Conservation (phyloP, 2,797 vertebrate genomes). For the Philypnodon macrostomus region DNA sequence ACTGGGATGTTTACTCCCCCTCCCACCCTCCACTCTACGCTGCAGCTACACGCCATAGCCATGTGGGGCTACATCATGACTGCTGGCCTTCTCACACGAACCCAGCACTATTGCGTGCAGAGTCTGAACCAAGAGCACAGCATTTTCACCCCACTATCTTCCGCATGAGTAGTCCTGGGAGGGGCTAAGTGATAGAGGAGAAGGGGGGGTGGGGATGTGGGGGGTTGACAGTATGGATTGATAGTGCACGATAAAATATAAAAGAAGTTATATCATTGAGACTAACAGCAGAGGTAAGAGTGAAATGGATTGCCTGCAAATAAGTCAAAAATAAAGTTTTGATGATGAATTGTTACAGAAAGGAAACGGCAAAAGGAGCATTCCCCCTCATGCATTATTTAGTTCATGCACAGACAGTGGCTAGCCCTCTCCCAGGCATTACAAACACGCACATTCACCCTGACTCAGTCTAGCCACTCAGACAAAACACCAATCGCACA, state of each 20-base stretch:
- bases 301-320: constrained; percentile 23
- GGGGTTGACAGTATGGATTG: constrained; percentile 34
- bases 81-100: constrained; percentile 61
- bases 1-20: constrained; percentile 17
- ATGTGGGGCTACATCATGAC: constrained; percentile 54
- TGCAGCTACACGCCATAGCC: constrained; percentile 44
- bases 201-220: constrained; percentile 13
- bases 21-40: constrained; percentile 32
- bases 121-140: constrained; percentile 60
- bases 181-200: constrained; percentile 51
- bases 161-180: constrained; percentile 71
- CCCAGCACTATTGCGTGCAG: constrained; percentile 69
- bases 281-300: constrained; percentile 52
- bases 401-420: constrained; percentile 58
- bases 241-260: constrained; percentile 38
- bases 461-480: constrained; percentile 42
- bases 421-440: constrained; percentile 41
- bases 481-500: constrained; percentile 52
- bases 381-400: constrained; percentile 66
- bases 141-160: constrained; percentile 66
- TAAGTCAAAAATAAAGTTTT: constrained; percentile 13
- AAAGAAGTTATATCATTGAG: constrained; percentile 52
- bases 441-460: constrained; percentile 21
- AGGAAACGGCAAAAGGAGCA: constrained; percentile 24
- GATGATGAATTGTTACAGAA: constrained; percentile 22